Evolutionary conservation across 2,113 vertebrate species (phyloP), one percentile per base, ranked within the genome.

Genomic region (Proterorhinus semilunaris): DNA sequence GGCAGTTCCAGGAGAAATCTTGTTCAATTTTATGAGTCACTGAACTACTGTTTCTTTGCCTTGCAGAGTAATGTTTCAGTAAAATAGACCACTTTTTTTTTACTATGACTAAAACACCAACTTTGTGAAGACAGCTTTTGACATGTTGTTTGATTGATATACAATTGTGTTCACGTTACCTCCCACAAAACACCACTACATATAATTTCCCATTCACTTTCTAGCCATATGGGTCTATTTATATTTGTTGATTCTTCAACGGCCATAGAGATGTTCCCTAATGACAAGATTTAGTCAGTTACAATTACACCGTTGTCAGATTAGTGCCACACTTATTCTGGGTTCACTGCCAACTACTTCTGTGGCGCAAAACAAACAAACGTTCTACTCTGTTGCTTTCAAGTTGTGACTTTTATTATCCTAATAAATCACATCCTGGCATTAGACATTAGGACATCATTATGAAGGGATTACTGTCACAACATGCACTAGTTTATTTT

Each of bases 391-490:
- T 58, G 55, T 42, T 7, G 36, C 10, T 6, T 58, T 42, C 55
- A 42, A 55, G 54, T 36, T 58, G 21, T 13, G 27, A 36, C 10
- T 12, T 42, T 58, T 42, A 58, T 58, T 58, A 42, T 58, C 27
- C 7, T 21, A 42, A 15, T 1, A 62, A 75, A 66, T 73, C 43
- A 42, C 68, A n/a, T 11, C 36, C 54, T 75, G 44, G 65, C 78
- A 57, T 80, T 59, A 72, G 71, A 73, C 68, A 73, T 69, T 36
- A 36, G 2, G 27, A 36, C 27, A 36, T 36, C 27, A 52, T 73
- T 63, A 65, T 59, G 57, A 52, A 76, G 66, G 57, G 17, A 58
- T 59, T 47, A 61, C 72, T 63, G 59, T 70, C 50, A 68, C 59
- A 44, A 43, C 53, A 62, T 51, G 36, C 36, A 49, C 65, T 76